Evolutionary conservation across 2,797 vertebrate species (phyloP).

Genomic region (Mycteria americana): DNA sequence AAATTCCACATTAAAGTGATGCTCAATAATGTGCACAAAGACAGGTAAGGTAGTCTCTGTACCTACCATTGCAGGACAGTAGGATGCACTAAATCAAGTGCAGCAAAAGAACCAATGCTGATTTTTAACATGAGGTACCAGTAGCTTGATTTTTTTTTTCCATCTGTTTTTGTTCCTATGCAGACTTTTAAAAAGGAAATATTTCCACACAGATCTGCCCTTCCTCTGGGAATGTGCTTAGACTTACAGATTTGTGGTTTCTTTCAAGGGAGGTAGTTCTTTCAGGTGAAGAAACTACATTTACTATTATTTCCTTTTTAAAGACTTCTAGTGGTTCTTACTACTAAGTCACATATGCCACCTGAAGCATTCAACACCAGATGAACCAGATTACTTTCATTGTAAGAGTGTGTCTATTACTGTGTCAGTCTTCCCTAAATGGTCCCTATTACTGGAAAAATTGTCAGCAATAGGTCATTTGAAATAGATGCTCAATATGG

Average conservation of each 20-base stretch:
- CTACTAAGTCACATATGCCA: background rate
- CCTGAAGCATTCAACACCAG: background rate
- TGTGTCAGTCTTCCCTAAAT: background rate
- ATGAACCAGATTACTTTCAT: background rate
- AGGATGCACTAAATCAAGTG: background rate
- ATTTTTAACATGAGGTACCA: background rate
- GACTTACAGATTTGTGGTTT: background rate
- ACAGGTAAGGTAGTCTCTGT: background rate
- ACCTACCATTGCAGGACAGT: background rate
- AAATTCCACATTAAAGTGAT: background rate
- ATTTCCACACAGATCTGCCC: background rate
- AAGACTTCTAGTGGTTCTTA: background rate
- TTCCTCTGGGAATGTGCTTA: background rate
- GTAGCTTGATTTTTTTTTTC: background rate
- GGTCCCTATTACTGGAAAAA: background rate
- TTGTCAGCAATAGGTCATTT: background rate
- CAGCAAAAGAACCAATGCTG: background rate
- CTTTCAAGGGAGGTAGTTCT: background rate
- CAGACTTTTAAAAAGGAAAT: background rate
- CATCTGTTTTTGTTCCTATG: background rate
- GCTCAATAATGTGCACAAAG: background rate
- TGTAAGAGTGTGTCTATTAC: background rate
- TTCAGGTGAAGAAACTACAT: background rate
- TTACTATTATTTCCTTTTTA: background rate
- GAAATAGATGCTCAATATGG: background rate